Evolutionary conservation across 2,797 vertebrate genomes (phyloP).

Genomic region (Chaetophractus vellerosus): DNA sequence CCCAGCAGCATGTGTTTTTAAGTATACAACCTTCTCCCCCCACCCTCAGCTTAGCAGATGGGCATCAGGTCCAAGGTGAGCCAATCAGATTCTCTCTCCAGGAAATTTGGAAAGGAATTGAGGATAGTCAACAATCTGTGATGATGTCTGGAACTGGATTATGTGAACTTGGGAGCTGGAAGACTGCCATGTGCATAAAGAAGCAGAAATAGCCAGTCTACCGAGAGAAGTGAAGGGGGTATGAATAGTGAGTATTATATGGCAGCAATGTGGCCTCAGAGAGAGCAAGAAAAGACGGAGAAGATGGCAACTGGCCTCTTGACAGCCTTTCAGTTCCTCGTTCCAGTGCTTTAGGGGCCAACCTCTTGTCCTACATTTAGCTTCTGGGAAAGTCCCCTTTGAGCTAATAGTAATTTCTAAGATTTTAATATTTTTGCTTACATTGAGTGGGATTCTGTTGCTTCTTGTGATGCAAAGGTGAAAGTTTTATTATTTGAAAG

Average conservation of each 20-base stretch:
- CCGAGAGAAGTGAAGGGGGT: neutral
- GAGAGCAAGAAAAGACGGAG: neutral
- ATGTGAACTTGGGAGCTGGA: neutral
- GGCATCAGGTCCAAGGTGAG: neutral
- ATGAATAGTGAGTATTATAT: neutral
- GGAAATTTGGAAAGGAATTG: neutral
- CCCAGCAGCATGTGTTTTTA: neutral
- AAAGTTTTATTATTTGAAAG: constrained; percentile 57
- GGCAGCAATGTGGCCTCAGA: neutral
- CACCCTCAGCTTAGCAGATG: neutral
- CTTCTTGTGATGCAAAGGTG: neutral
- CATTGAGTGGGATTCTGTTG: neutral
- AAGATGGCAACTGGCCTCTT: neutral
- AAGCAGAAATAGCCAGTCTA: neutral
- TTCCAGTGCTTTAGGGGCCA: neutral
- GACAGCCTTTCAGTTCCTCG: neutral
- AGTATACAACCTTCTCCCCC: rapidly evolving
- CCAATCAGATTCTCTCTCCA: neutral
- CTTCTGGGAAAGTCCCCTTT: neutral
- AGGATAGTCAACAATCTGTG: neutral
- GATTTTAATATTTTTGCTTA: constrained; percentile 20
- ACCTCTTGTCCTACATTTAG: neutral
- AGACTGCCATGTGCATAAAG: neutral
- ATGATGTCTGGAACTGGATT: neutral
- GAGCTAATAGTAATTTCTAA: neutral